Percentiles rank a stretch among this genome's conserved stretches.
These are phyloP conservation scores for Melanophora roralis DNA, from an alignment of 2,888 invertebrate genomes.

Conservation along the genomic window DNA sequence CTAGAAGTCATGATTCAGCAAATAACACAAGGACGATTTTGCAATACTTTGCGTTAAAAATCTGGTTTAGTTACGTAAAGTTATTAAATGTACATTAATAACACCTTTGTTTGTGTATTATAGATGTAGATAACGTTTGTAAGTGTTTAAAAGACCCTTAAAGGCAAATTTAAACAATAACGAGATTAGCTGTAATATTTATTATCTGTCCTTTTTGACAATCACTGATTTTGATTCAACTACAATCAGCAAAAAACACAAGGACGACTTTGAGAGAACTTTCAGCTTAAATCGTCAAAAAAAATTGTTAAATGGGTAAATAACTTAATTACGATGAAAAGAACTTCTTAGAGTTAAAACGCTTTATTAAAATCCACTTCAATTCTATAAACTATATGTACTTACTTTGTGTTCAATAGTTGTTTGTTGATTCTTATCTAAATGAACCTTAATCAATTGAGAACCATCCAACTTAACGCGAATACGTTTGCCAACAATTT, in stretches of 20 bases:
- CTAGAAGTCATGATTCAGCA: slow-evolving; percentile 59
- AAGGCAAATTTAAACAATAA: slow-evolving; percentile 68
- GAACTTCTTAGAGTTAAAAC: too few relatives aligned
- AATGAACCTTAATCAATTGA: slow-evolving; percentile 96
- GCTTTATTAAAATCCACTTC: background rate
- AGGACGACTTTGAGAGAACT: too few relatives aligned
- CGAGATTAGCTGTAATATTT: slow-evolving; percentile 68
- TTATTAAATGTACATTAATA: too few relatives aligned
- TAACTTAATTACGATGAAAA: too few relatives aligned
- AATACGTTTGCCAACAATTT: slow-evolving; percentile 99
- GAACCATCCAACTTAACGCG: slow-evolving; percentile 97
- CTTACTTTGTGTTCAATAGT: slow-evolving; percentile 99
- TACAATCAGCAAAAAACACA: slow-evolving; percentile 73
- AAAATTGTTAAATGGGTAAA: too few relatives aligned
- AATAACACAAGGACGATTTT: slow-evolving; percentile 68
- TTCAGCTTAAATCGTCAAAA: too few relatives aligned
- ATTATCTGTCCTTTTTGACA: slow-evolving; percentile 75
- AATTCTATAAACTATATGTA: slow-evolving; percentile 33
- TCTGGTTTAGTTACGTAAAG: too few relatives aligned
- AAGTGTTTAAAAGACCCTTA: slow-evolving; percentile 67
- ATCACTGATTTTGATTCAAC: slow-evolving; percentile 67
- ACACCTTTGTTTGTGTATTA: background rate
- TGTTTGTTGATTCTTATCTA: slow-evolving; percentile 98
- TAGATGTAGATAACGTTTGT: slow-evolving; percentile 71
- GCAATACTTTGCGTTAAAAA: too few relatives aligned